These are phyloP conservation scores for Amniataba percoides DNA, from an alignment of 2,797 vertebrate genomes.

Conservation along the genomic window DNA sequence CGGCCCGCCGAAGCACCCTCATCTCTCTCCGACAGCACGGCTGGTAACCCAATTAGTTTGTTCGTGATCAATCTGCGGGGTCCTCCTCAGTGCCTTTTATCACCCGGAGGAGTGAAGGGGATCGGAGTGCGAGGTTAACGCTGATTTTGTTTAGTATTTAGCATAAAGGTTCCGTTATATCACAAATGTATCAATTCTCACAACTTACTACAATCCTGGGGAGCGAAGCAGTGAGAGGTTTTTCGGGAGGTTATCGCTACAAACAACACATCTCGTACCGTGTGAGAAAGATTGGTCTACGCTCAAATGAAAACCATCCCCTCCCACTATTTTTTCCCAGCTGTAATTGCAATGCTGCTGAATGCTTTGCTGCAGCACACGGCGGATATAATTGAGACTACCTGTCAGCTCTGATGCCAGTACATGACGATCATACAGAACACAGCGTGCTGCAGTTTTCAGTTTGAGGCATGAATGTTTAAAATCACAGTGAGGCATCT, in stretches of 20 bases:
- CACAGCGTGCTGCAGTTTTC: constrained; percentile 48
- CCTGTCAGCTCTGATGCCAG: constrained; percentile 49
- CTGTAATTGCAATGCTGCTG: constrained; percentile 42
- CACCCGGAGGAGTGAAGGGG: constrained; percentile 14
- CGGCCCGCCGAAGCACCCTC: constrained; percentile 10
- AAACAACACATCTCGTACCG: constrained; percentile 35
- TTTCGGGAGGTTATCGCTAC: constrained; percentile 17
- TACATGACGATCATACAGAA: constrained; percentile 55
- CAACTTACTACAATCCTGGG: background rate
- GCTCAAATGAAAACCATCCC: background rate
- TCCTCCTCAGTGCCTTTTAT: constrained; percentile 30
- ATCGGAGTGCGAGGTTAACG: background rate
- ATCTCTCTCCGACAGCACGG: constrained; percentile 35
- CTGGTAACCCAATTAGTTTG: constrained; percentile 53
- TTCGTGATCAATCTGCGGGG: constrained; percentile 36
- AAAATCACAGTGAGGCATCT: constrained; percentile 43
- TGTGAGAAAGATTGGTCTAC: constrained; percentile 20
- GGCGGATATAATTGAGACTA: constrained; percentile 52
- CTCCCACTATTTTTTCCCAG: constrained; percentile 9
- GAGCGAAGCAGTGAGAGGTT: constrained; percentile 20
- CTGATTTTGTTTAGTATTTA: background rate
- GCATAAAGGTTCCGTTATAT: background rate
- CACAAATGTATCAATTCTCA: constrained; percentile 31
- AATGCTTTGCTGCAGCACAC: constrained; percentile 38
- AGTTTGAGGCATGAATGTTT: constrained; percentile 54